A percentile compares a stretch with the other conserved stretches of the same genome.
Conservation (phyloP, 2,113 vertebrate species). For the Chionodraco myersi region DNA sequence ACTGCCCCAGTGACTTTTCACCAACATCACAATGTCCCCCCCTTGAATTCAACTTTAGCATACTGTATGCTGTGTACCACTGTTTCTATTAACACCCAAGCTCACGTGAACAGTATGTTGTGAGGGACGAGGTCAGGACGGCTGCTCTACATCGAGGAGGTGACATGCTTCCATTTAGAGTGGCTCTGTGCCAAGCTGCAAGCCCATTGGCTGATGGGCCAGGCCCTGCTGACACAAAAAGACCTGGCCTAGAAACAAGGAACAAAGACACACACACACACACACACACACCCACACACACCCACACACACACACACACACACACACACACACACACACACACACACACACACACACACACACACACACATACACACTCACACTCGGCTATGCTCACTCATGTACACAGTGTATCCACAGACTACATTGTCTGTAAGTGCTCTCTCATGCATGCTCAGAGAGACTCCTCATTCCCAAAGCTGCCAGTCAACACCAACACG, state of each 20-base stretch:
- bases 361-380: conserved; percentile 7
- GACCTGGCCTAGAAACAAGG: conserved; percentile 46
- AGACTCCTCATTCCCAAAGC: conserved; percentile 32
- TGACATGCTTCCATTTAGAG: background rate
- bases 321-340: conserved; percentile 13
- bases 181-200: background rate
- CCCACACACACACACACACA: background rate
- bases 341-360: conserved; percentile 3
- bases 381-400: conserved; percentile 30
- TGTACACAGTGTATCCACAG: conserved; percentile 37
- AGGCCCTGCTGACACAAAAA: conserved; percentile 22
- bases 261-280: conserved; percentile 34
- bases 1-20: no score
- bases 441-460: conserved; percentile 44
- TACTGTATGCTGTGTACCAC: no score
- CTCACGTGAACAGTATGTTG: background rate
- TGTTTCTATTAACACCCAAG: background rate
- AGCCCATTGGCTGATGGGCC: conserved; percentile 10
- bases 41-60: no score
- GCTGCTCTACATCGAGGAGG: background rate
- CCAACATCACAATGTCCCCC: no score
- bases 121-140: background rate
- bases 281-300: conserved; percentile 10
- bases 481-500: conserved; percentile 13
- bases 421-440: conserved; percentile 50